phyloP scores from a whole-genome alignment of 2,888 invertebrate genomes.

The Limnephilus rhombicus region DNA sequence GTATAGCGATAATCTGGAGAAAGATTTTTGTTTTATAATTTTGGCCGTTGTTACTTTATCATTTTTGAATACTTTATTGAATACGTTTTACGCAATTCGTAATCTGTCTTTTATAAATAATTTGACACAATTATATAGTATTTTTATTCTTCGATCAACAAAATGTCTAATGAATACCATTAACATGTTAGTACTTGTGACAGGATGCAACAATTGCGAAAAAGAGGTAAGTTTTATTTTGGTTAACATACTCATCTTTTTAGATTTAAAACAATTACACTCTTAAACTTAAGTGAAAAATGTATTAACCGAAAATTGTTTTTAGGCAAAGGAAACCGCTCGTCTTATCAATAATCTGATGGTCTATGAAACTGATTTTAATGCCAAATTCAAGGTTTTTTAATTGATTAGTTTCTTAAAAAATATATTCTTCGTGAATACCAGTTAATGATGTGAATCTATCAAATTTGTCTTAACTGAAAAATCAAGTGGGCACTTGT shows the following conservation, averaged over 20 bases:
- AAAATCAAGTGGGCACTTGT: too few species aligned
- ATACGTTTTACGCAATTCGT: conserved; percentile 2
- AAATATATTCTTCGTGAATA: too few species aligned
- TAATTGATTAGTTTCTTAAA: too few species aligned
- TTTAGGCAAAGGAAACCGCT: background rate
- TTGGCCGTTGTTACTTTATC: background rate
- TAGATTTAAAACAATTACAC: background rate
- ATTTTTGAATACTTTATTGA: conserved; percentile 12
- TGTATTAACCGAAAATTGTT: background rate
- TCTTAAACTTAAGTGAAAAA: too few species aligned
- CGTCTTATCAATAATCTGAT: background rate
- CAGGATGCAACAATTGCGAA: background rate
- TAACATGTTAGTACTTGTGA: background rate
- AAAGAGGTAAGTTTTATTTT: background rate
- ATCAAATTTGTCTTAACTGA: too few species aligned
- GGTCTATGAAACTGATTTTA: background rate
- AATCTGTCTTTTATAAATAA: background rate
- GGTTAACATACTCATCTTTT: background rate
- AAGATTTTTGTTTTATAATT: background rate
- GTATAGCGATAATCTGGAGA: background rate
- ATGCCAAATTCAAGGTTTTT: too few species aligned
- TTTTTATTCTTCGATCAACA: background rate
- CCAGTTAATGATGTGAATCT: too few species aligned
- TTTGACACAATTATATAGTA: background rate
- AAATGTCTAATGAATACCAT: background rate